Evolutionary conservation across 2,888 invertebrate species (phyloP).

Genomic region (Gastrophysa polygoni): DNA sequence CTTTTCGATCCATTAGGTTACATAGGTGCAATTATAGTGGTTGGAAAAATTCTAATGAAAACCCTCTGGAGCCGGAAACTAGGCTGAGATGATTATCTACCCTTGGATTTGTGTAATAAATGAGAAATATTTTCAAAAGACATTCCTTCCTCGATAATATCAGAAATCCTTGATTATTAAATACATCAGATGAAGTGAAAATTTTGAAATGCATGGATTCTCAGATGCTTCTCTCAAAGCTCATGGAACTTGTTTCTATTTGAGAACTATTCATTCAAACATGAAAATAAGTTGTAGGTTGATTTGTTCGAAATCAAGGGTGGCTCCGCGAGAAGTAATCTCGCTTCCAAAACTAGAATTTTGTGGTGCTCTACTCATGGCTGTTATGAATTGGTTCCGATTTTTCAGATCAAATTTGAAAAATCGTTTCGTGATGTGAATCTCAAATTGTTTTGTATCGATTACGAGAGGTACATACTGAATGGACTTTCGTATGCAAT

Average conservation of each 20-base stretch:
- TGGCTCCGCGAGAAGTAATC: constrained; percentile 26
- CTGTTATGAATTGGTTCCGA: background rate
- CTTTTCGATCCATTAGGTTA: too few relatives aligned
- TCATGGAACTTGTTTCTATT: constrained; percentile 23
- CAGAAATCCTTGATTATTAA: too few relatives aligned
- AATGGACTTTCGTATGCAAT: constrained; percentile 30
- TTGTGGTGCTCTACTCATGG: constrained; percentile 1
- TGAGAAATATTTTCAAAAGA: too few relatives aligned
- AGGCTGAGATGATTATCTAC: too few relatives aligned
- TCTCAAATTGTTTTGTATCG: constrained; percentile 24
- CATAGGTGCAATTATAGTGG: too few relatives aligned
- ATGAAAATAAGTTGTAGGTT: constrained; percentile 11
- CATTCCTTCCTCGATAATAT: too few relatives aligned
- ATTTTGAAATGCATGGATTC: constrained; percentile 26
- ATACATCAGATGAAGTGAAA: background rate
- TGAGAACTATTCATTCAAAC: constrained; percentile 17
- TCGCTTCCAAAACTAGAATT: constrained; percentile 28
- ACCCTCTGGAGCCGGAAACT: too few relatives aligned
- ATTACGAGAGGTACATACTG: constrained; percentile 13
- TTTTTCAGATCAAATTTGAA: background rate
- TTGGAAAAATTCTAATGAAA: too few relatives aligned
- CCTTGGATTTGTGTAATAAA: too few relatives aligned
- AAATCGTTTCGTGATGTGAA: constrained; percentile 21
- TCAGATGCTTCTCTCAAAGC: constrained; percentile 15
- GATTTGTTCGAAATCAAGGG: constrained; percentile 21